Base-by-base conservation (phyloP, 1,140 invertebrate species). In the Heliconius congener region DNA sequence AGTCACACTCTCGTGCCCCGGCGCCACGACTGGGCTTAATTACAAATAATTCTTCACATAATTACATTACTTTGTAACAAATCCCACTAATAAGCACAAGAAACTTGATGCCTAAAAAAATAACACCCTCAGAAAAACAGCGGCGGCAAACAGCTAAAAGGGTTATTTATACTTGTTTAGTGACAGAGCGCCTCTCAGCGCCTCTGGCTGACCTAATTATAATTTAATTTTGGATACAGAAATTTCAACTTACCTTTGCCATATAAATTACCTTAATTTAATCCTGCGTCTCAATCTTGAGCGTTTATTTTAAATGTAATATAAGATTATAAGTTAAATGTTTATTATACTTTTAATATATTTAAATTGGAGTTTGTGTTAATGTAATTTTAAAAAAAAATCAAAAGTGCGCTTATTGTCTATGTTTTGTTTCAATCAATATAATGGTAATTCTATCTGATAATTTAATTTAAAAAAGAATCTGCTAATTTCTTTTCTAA, bases 171-270 rank as follows among this genome's bases (percentile, higher is more conserved):
- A 78, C 71, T 75, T 85, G 84, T 90, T 88, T 89, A 84, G 86
- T 88, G 86, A 88, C 87, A 86, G 79, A 83, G 78, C 84, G 82
- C 79, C 85, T 85, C 84, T 81, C 78, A 75, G 81, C 88, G 86
- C 82, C 85, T 85, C 84, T 82, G 80, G 70, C 77, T 87, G 88
- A 82, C 87, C 90, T 86, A 90, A 91, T 91, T 91, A 90, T 91
- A 89, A 87, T 88, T 89, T 88, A 90, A 91, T 88, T 91, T 91
- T 88, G 85, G 87, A 90, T 81, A 77, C 81, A 85, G 80, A 84
- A 83, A 86, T 82, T 81, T 80, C 71, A 79, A 78, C 71, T 77
- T 74, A 78, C 42, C 77, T 85, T 84, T 76, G 71, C 55, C 66
- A 77, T 72, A 84, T 83, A 85, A 82, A 85, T 84, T 81, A 76